These are phyloP conservation scores for Coboldia fuscipes DNA, from an alignment of 1,140 invertebrate genomes.

Conservation along the genomic window DNA sequence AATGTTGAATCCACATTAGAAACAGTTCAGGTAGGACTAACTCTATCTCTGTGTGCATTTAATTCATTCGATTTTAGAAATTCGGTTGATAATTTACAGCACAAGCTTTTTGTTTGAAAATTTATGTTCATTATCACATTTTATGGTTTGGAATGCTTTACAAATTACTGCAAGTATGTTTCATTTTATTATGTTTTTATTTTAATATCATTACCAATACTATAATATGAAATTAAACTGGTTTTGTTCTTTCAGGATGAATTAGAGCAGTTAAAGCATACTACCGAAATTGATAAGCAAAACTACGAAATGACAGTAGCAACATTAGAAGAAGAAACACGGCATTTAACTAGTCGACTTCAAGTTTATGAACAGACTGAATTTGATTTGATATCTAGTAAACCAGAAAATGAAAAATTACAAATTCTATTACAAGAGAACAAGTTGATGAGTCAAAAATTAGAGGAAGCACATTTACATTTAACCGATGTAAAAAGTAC, in stretches of 20 bases:
- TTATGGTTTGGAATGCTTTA: neutral
- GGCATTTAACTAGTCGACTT: constrained; percentile 35
- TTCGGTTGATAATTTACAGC: neutral
- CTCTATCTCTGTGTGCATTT: neutral
- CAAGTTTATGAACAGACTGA: neutral
- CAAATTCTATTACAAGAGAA: constrained; percentile 28
- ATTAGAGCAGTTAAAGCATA: constrained; percentile 30
- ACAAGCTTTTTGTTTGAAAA: neutral
- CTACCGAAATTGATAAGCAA: constrained; percentile 29
- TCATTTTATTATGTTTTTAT: constrained; percentile 1
- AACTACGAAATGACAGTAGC: constrained; percentile 29
- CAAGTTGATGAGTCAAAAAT: constrained; percentile 43
- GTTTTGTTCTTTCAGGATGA: constrained; percentile 24
- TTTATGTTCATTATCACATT: neutral
- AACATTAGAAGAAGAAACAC: constrained; percentile 31
- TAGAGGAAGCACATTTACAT: constrained; percentile 67
- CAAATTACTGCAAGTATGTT: neutral
- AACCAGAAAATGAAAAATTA: constrained; percentile 27
- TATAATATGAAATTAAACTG: too few species aligned
- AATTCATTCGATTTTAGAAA: neutral
- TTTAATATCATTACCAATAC: neutral
- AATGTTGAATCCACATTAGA: constrained; percentile 38
- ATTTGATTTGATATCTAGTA: neutral
- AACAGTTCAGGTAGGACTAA: constrained; percentile 32
- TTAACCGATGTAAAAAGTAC: constrained; percentile 71